Evolutionary conservation across 64 coral and sea anemone species (phyloP).

Genomic region (Astreopora myriophthalma): DNA sequence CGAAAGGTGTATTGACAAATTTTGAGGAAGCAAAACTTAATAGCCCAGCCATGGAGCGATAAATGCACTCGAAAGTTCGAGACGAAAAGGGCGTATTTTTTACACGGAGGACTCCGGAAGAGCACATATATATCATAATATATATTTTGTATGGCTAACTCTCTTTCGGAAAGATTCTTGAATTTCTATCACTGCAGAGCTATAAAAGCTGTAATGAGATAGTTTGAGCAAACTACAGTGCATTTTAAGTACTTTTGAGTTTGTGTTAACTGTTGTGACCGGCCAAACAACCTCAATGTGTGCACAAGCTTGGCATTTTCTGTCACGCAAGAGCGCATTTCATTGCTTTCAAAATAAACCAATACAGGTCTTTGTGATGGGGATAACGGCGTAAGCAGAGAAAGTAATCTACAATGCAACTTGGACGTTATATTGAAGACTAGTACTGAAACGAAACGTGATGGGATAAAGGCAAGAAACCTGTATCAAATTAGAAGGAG

Average conservation of each 20-base stretch:
- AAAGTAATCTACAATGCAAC: not conserved
- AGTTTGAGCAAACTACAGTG: not conserved
- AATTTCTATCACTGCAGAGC: not conserved
- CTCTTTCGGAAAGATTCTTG: not conserved
- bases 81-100: not conserved
- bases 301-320: not conserved
- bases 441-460: not conserved
- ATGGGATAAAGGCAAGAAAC: not conserved
- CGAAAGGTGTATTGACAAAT: no score
- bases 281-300: not conserved
- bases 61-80: not conserved
- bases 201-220: not conserved
- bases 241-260: not conserved
- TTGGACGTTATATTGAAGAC: not conserved
- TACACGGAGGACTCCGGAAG: no score
- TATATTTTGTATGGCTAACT: not conserved
- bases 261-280: not conserved
- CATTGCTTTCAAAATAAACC: not conserved
- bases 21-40: not conserved
- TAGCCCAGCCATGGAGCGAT: no score
- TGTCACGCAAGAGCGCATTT: conserved; percentile 12
- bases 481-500: not conserved
- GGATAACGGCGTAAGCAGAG: not conserved
- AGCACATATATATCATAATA: no score
- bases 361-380: not conserved